A percentile compares a stretch with the other conserved stretches of the same genome.
phyloP scores from a whole-genome alignment of 2,113 vertebrate genomes.

The Physeter macrocephalus region DNA sequence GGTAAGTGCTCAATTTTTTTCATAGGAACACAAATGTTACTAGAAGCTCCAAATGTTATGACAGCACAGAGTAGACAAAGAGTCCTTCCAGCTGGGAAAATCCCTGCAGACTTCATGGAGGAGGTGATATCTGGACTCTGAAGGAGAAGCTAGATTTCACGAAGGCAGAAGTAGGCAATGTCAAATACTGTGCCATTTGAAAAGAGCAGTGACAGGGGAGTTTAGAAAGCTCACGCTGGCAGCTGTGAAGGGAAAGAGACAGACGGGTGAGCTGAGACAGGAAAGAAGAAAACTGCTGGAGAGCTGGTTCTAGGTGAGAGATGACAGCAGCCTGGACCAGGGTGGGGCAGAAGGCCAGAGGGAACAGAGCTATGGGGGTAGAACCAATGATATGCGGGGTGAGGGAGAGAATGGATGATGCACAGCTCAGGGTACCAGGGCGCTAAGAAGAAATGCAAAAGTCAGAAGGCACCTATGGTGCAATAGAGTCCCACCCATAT shows the following conservation, averaged over 20 bases:
- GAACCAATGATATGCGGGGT: background rate
- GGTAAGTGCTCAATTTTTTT: background rate
- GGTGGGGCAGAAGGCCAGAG: background rate
- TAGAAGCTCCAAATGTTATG: background rate
- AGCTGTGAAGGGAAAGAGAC: background rate
- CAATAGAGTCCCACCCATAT: background rate
- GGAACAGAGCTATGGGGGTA: background rate
- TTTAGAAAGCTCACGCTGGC: background rate
- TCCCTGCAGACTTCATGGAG: background rate
- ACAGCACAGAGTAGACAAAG: background rate
- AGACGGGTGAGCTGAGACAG: background rate
- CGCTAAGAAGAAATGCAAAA: background rate
- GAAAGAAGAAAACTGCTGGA: background rate
- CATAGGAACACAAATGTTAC: background rate
- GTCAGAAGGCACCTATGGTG: background rate
- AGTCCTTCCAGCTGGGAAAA: background rate
- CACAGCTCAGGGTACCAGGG: no score
- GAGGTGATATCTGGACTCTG: background rate
- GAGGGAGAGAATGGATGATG: background rate
- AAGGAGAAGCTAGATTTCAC: background rate
- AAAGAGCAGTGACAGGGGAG: background rate
- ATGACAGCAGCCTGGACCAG: fast-evolving
- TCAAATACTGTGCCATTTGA: background rate
- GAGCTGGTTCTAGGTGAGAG: no score
- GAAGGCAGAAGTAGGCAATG: background rate